A percentile compares a stretch with the other conserved stretches of the same genome.
phyloP scores from a whole-genome alignment of 2,888 invertebrate species.

The Caenorhabditis sinica region DNA sequence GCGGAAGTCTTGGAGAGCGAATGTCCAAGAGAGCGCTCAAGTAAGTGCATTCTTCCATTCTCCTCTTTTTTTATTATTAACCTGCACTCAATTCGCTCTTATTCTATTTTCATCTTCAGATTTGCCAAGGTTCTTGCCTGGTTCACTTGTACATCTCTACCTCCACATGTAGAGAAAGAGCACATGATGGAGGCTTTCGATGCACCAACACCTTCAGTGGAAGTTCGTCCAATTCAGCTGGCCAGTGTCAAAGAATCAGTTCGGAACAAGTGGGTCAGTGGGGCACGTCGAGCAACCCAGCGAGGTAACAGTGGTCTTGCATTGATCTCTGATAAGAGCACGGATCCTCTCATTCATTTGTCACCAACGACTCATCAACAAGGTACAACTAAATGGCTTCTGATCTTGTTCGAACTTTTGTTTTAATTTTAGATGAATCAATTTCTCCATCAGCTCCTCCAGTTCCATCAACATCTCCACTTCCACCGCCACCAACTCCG shows the following conservation, averaged over 20 bases:
- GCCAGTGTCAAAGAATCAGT: slow-evolving; percentile 61
- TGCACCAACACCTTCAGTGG: slow-evolving; percentile 69
- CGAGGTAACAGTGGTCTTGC: slow-evolving; percentile 69
- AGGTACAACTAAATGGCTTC: neutral
- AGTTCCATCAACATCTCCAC: slow-evolving; percentile 47
- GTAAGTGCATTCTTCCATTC: slow-evolving; percentile 42
- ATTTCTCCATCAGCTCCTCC: slow-evolving; percentile 64
- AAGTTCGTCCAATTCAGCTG: slow-evolving; percentile 68
- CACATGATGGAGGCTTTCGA: slow-evolving; percentile 74
- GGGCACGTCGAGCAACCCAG: slow-evolving; percentile 60
- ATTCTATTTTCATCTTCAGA: slow-evolving; percentile 51
- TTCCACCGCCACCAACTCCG: slow-evolving; percentile 54
- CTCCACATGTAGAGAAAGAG: slow-evolving; percentile 80
- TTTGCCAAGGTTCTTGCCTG: slow-evolving; percentile 78
- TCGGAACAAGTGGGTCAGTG: slow-evolving; percentile 60
- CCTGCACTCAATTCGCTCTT: neutral
- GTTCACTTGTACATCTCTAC: slow-evolving; percentile 81
- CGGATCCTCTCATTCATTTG: slow-evolving; percentile 77
- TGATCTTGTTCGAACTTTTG: neutral
- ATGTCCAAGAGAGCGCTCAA: slow-evolving; percentile 76
- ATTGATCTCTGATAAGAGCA: slow-evolving; percentile 78
- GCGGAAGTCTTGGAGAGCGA: slow-evolving; percentile 81
- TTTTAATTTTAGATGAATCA: slow-evolving; percentile 44
- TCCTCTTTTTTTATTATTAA: slow-evolving; percentile 10
- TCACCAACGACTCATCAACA: slow-evolving; percentile 64